A percentile compares a stretch with the other conserved stretches of the same genome.
phyloP scores from a whole-genome alignment of 2,888 invertebrate genomes.

The Eristalis pertinax region DNA sequence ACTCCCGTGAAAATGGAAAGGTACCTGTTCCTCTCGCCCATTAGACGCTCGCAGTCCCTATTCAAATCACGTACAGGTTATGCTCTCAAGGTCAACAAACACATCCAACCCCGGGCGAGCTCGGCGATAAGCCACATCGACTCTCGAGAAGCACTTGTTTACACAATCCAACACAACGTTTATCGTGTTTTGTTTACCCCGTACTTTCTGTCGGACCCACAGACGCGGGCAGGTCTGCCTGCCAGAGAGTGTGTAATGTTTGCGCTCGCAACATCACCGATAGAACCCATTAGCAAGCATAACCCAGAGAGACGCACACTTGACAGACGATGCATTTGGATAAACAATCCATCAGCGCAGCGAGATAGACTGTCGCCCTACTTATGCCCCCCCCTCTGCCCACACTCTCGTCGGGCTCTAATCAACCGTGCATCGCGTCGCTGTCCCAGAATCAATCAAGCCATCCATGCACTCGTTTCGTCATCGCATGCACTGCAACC shows the following conservation, averaged over 20 bases:
- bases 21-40: not conserved
- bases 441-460: constrained; percentile 58
- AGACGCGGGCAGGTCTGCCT: not conserved
- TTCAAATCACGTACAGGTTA: constrained; percentile 60
- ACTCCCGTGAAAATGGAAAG: not conserved
- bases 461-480: constrained; percentile 5
- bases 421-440: constrained; percentile 49
- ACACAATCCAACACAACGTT: constrained; percentile 18
- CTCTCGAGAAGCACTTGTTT: constrained; percentile 60
- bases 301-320: constrained; percentile 24
- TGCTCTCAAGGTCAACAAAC: constrained; percentile 62
- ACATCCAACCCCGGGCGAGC: not conserved
- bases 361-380: constrained; percentile 2
- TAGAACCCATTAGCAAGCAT: constrained; percentile 61
- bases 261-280: constrained; percentile 49
- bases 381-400: not conserved
- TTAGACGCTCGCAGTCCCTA: constrained; percentile 5
- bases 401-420: constrained; percentile 9
- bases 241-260: constrained; percentile 27
- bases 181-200: constrained; percentile 47
- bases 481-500: not conserved
- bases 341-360: constrained; percentile 26
- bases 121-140: constrained; percentile 12
- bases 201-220: constrained; percentile 26
- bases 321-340: constrained; percentile 29